Conservation (phyloP, 2,888 invertebrate genomes). For the Ligdia adustata region DNA sequence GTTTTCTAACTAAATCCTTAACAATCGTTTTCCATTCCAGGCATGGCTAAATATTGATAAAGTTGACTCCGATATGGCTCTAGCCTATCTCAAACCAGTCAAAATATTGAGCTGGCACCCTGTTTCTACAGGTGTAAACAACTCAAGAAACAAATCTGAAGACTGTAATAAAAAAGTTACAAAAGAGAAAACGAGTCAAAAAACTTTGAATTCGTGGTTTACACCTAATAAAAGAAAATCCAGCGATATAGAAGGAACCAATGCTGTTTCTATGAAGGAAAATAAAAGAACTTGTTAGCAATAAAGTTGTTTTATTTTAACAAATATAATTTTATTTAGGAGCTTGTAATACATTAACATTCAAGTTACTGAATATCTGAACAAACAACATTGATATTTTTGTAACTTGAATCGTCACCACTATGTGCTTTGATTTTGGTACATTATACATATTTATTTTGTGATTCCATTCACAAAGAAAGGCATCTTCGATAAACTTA, state of each 20-base stretch:
- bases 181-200: slow-evolving; percentile 57
- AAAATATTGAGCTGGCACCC: slow-evolving; percentile 86
- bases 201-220: slow-evolving; percentile 74
- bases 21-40: too few species aligned
- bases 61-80: slow-evolving; percentile 76
- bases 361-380: too few species aligned
- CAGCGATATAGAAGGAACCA: slow-evolving; percentile 37
- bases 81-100: slow-evolving; percentile 82
- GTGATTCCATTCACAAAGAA: too few species aligned
- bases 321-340: too few species aligned
- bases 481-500: too few species aligned
- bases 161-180: slow-evolving; percentile 82
- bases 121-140: slow-evolving; percentile 89
- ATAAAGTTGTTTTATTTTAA: slow-evolving; percentile 17
- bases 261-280: slow-evolving; percentile 43
- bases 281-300: slow-evolving; percentile 24
- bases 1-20: too few species aligned
- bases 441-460: too few species aligned
- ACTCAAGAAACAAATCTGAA: slow-evolving; percentile 86
- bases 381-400: too few species aligned
- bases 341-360: too few species aligned
- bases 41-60: slow-evolving; percentile 87
- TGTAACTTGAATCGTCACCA: too few species aligned
- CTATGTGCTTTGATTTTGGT: too few species aligned
- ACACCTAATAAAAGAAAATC: slow-evolving; percentile 61